phyloP scores from a whole-genome alignment of 2,797 vertebrate species.

The Octomys mimax region DNA sequence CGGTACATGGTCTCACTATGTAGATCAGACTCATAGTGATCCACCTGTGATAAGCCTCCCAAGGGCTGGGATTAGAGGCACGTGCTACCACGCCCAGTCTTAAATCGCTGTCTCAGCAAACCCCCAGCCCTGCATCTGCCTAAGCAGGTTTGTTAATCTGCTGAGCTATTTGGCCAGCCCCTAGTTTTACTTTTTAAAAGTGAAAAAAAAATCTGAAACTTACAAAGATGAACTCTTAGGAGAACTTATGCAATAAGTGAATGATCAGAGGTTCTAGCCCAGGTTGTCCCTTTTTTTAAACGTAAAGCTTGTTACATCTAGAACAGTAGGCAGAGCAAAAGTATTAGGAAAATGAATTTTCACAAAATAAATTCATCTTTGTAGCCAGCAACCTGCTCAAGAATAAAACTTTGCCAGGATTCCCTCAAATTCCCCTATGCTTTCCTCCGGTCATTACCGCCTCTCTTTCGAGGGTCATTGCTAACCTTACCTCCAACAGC shows the following conservation, averaged over 20 bases:
- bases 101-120: no score
- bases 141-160: no score
- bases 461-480: background rate
- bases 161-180: no score
- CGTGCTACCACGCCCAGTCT: no score
- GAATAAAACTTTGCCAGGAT: background rate
- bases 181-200: background rate
- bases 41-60: no score
- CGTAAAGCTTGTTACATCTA: background rate
- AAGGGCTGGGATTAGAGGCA: no score
- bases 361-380: background rate
- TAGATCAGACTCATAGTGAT: no score
- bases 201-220: background rate
- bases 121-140: no score
- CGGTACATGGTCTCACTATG: no score
- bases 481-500: background rate
- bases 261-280: background rate
- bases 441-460: background rate
- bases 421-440: background rate
- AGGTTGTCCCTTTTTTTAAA: background rate
- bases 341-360: background rate
- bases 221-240: background rate
- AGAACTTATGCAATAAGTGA: background rate
- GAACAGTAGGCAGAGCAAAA: background rate
- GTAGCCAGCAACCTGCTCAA: background rate